Percentiles rank a stretch among this genome's conserved stretches.
phyloP scores from a whole-genome alignment of 2,888 invertebrate genomes.

The Ophion ventricosus region DNA sequence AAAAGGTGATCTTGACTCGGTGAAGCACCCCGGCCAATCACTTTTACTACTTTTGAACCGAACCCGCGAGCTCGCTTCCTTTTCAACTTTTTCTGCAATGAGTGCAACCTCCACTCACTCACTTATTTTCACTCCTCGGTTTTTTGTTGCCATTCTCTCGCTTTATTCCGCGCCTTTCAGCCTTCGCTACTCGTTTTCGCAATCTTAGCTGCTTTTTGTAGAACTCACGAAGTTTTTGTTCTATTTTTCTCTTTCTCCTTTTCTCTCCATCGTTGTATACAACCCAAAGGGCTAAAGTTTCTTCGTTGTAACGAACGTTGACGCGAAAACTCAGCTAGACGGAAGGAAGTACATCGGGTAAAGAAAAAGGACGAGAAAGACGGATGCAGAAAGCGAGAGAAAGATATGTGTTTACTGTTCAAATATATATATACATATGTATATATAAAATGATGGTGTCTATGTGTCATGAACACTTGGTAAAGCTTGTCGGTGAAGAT shows the following conservation, averaged over 20 bases:
- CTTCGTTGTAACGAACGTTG: conserved; percentile 59
- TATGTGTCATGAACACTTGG: conserved; percentile 41
- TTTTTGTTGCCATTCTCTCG: conserved; percentile 32
- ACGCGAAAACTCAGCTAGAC: conserved; percentile 63
- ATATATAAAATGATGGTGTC: conserved; percentile 24
- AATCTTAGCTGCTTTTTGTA: conserved; percentile 57
- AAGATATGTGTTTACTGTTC: neutral
- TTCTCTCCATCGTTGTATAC: neutral
- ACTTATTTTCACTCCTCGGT: conserved; percentile 13
- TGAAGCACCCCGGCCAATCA: conserved; percentile 47
- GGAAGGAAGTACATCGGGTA: conserved; percentile 48
- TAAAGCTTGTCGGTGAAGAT: conserved; percentile 66
- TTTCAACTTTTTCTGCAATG: conserved; percentile 48
- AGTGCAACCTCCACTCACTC: conserved; percentile 24
- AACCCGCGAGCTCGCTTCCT: conserved; percentile 12
- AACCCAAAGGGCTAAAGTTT: conserved; percentile 61
- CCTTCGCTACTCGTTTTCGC: conserved; percentile 54
- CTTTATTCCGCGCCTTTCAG: conserved; percentile 37
- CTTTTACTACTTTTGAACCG: conserved; percentile 60
- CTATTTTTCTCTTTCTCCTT: conserved; percentile 1
- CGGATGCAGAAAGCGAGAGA: neutral
- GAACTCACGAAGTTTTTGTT: conserved; percentile 11
- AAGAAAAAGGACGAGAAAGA: conserved; percentile 14
- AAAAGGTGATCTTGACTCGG: conserved; percentile 39
- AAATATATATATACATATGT: conserved; percentile 1